These are phyloP conservation scores for Caradrina kadenii DNA, from an alignment of 2,888 invertebrate genomes.

Conservation along the genomic window DNA sequence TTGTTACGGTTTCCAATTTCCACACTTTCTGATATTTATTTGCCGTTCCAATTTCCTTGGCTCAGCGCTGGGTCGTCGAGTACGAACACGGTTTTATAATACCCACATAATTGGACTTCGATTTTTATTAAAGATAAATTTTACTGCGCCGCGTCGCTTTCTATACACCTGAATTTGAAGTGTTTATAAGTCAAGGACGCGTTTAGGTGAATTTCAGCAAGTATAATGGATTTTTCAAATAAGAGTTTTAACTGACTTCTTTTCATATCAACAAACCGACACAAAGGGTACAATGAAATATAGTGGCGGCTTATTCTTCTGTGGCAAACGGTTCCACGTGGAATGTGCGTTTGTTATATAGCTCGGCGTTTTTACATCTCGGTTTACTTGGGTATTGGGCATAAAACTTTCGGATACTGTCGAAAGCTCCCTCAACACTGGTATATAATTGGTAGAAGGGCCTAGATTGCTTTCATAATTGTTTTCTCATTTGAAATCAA, in stretches of 20 bases:
- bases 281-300: conserved; percentile 38
- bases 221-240: conserved; percentile 27
- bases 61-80: conserved; percentile 31
- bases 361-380: conserved; percentile 32
- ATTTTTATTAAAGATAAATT: conserved; percentile 54
- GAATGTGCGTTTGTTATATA: conserved; percentile 35
- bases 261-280: conserved; percentile 29
- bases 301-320: conserved; percentile 26
- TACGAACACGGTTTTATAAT: conserved; percentile 52
- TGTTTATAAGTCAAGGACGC: conserved; percentile 36
- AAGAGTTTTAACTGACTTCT: conserved; percentile 20
- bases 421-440: conserved; percentile 18
- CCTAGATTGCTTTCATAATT: neutral
- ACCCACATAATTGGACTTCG: conserved; percentile 50
- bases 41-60: conserved; percentile 59
- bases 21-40: conserved; percentile 62
- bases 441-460: conserved; percentile 10
- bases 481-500: neutral
- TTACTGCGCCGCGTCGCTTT: conserved; percentile 25
- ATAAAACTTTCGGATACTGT: conserved; percentile 25
- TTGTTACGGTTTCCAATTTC: conserved; percentile 59
- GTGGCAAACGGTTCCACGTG: conserved; percentile 11
- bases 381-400: conserved; percentile 43
- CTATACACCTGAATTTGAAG: conserved; percentile 27
- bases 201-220: conserved; percentile 18